Evolutionary conservation across 2,888 invertebrate genomes (phyloP).

Genomic region (Pyrrhosoma nymphula): DNA sequence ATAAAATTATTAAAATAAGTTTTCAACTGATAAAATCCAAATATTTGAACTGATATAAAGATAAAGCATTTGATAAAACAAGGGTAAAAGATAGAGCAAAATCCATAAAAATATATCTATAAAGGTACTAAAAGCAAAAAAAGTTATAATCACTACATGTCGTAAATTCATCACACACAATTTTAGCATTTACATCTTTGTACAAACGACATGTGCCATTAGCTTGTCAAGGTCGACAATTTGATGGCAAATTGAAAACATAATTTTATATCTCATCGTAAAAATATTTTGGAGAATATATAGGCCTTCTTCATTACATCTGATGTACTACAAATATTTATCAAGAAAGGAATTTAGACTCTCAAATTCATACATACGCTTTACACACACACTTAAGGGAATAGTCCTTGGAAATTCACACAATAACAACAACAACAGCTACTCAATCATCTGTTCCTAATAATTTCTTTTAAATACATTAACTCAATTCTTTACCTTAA

Average conservation of each 20-base stretch:
- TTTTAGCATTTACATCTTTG: neutral
- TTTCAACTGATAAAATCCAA: neutral
- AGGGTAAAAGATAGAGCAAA: neutral
- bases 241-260: neutral
- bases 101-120: constrained; percentile 45
- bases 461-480: neutral
- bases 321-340: neutral
- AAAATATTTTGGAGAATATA: constrained; percentile 10
- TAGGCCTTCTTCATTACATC: neutral
- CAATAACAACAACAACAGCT: neutral
- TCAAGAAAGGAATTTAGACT: neutral
- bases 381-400: neutral
- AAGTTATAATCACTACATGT: neutral
- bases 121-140: neutral
- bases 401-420: neutral
- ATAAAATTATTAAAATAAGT: constrained; percentile 25
- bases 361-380: neutral
- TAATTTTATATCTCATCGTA: neutral
- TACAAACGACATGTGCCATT: neutral
- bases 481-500: neutral
- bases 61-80: neutral
- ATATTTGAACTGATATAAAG: neutral
- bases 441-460: neutral
- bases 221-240: neutral
- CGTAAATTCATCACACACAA: neutral